These are phyloP conservation scores for Heteronetta atricapilla DNA, from an alignment of 2,113 vertebrate genomes.

Conservation along the genomic window DNA sequence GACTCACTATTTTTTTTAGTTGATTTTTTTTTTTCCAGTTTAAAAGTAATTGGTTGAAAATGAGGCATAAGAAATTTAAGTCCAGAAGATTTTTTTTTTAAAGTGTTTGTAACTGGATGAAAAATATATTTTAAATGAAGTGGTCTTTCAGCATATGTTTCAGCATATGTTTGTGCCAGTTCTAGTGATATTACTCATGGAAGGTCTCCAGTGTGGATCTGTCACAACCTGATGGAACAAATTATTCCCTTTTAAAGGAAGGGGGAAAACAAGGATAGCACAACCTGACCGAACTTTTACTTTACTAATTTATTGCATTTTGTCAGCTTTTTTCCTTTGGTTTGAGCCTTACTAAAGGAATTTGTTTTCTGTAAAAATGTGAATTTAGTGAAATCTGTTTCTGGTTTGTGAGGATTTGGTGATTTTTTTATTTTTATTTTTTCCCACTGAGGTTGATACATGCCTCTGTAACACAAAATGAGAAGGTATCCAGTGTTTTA, in stretches of 20 bases:
- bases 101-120: background rate
- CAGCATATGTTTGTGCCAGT: slow-evolving; percentile 44
- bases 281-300: background rate
- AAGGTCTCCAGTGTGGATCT: slow-evolving; percentile 14
- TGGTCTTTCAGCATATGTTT: slow-evolving; percentile 53
- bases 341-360: background rate
- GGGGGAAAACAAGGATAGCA: background rate
- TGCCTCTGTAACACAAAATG: background rate
- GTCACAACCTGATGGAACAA: slow-evolving; percentile 50
- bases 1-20: background rate
- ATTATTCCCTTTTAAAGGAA: background rate
- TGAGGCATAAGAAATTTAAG: background rate
- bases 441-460: background rate
- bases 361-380: background rate
- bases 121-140: slow-evolving; percentile 14
- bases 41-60: background rate
- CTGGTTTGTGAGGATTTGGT: background rate
- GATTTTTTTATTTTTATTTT: background rate
- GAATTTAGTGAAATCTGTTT: background rate
- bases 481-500: background rate
- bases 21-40: background rate
- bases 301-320: background rate
- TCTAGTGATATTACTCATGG: slow-evolving; percentile 6
- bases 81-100: background rate
- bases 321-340: background rate